Evolutionary conservation across 2,797 vertebrate species (phyloP), one percentile per base, ranked within the genome.

Genomic region (Echiichthys vipera): DNA sequence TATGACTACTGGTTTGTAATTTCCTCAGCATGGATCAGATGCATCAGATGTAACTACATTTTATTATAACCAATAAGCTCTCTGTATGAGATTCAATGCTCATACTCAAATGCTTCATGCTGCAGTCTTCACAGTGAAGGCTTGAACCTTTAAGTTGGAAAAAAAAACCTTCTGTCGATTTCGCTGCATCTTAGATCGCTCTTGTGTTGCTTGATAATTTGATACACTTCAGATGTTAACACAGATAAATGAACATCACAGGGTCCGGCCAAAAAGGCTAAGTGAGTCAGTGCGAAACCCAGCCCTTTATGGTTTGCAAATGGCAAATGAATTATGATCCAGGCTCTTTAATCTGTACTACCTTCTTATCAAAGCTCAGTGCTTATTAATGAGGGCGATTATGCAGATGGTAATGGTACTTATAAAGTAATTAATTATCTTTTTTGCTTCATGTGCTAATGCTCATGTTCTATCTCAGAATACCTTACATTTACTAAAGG

Each of bases 201-300:
- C 54, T 80, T 80, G 58, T 78, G 65, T 39, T 22, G 29, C 25
- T 71, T 59, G 59, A 77, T 90, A 81, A 87, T 83, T 83, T 40
- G 87, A 77, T 68, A 71, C 57, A 58, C 75, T 76, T 92, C 40
- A 87, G 68, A 88, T 81, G 78, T 82, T 88, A 89, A 87, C 58
- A 7, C 49, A 77, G 78, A 86, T 84, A 84, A 87, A 85, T 71
- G 63, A 84, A 86, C 80, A 90, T 89, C 82, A 84, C 65, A 86
- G 71, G 54, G 37, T 65, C 42, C 42, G 36, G 49, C 63, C 58
- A 63, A 64, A 72, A 63, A 22, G 54, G 17, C 64, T 79, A 82
- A 91, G 69, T 74, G 77, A 84, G 77, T 89, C 72, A 77, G 50
- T 39, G 61, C 79, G 71, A 64, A 81, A 63, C 76, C 55, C 30